phyloP scores from a whole-genome alignment of 2,113 vertebrate genomes.

The Setophaga petechia region DNA sequence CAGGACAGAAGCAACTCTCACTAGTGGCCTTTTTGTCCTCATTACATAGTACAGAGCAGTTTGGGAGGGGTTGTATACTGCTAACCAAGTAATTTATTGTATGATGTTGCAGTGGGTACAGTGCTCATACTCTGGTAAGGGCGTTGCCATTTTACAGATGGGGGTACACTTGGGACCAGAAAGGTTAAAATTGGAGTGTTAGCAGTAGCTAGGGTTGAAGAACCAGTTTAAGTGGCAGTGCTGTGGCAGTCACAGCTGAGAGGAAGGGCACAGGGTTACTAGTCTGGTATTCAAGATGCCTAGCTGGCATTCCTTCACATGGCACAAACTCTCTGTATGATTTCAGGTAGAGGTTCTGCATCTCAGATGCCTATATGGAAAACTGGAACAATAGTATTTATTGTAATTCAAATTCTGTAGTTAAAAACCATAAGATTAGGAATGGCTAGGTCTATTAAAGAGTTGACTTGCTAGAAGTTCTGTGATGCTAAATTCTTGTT shows the following conservation, averaged over 20 bases:
- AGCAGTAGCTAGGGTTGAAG: not conserved
- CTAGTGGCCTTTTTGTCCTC: not conserved
- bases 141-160: not conserved
- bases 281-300: not conserved
- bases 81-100: not conserved
- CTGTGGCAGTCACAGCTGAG: not conserved
- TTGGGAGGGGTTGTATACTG: not conserved
- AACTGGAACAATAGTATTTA: not conserved
- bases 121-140: not conserved
- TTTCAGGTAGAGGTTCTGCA: not conserved
- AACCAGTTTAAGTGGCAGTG: not conserved
- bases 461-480: not conserved
- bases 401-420: not conserved
- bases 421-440: not conserved
- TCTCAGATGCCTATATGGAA: not conserved
- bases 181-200: not conserved
- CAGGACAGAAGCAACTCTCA: not conserved
- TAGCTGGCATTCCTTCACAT: not conserved
- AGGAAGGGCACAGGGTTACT: not conserved
- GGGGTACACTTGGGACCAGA: not conserved
- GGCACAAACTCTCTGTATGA: not conserved
- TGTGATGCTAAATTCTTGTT: not conserved
- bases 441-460: not conserved
- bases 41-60: not conserved
- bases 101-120: not conserved